Conservation (phyloP, 2,113 vertebrate genomes). For the Bubo blakistoni region DNA sequence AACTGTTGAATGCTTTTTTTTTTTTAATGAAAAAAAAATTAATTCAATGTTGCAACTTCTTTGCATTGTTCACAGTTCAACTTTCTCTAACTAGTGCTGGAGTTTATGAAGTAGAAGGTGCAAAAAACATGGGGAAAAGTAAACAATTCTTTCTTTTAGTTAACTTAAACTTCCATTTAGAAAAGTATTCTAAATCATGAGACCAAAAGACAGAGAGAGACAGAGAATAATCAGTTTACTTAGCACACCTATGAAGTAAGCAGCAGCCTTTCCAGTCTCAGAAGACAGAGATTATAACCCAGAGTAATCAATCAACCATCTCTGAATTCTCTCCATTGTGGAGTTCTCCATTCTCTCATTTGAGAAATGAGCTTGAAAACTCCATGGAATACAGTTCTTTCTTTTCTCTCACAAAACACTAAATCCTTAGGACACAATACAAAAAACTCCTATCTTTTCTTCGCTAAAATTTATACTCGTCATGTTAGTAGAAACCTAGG, state of each 20-base stretch:
- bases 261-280: background rate
- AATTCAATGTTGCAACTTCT: background rate
- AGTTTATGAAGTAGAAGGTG: background rate
- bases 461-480: background rate
- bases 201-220: background rate
- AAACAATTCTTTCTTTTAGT: background rate
- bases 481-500: background rate
- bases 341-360: background rate
- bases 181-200: background rate
- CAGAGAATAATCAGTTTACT: background rate
- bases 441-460: background rate
- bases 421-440: background rate
- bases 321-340: background rate
- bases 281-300: background rate
- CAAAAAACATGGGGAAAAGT: background rate
- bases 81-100: background rate
- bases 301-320: background rate
- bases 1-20: background rate
- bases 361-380: background rate
- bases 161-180: background rate
- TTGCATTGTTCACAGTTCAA: background rate
- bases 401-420: background rate
- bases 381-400: background rate
- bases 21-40: too few species aligned
- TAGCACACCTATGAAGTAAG: background rate